Base-by-base conservation (phyloP, 2,113 vertebrate genomes). In the Gobius niger region DNA sequence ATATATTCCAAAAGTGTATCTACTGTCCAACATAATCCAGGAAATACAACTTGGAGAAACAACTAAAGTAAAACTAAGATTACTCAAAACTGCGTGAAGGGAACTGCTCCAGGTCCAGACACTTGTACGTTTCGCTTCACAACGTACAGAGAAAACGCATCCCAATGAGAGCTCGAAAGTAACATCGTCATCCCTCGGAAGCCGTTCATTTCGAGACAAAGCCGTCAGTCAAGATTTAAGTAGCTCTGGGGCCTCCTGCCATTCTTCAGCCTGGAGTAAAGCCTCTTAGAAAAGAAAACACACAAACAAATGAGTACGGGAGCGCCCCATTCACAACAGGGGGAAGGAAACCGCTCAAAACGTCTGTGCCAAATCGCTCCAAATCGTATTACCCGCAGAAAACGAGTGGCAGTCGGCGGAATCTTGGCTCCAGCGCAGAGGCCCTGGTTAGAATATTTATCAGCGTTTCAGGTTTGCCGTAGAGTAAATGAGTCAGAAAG, bases 401-500 rank as follows among this genome's bases (percentile, higher is more conserved):
- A 73, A 68, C 13, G 10, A 10, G 41, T 46, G 44, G 68, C 19
- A 76, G 69, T 44, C 16, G 68, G 76, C 56, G 34, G 24, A 56
- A 24, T 64, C 65, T 61, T 44, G 47, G 68, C 64, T 18, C 0
- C 63, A 67, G 24, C 24, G 24, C 24, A 34, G 24, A 34, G 24
- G 3, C 24, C 65, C 63, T 52, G 59, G 84, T 76, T 79, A 19
- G 47, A 86, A 81, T 57, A 67, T 80, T 74, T 78, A 78, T 84
- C 75, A 54, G 67, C 44, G 40, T 61, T 81, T 77, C 44, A 63
- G 60, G 46, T 82, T 82, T 63, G 61, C 47, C 49, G 73, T 67
- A 7, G 9, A 50, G 62, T 49, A 75, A 87, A 83, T 80, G 77
- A 85, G 72, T 80, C 81, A 72, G 78, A 85, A 83, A 77, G 88